Base-by-base conservation (phyloP, 2,797 vertebrate genomes). In the Crenichthys baileyi region DNA sequence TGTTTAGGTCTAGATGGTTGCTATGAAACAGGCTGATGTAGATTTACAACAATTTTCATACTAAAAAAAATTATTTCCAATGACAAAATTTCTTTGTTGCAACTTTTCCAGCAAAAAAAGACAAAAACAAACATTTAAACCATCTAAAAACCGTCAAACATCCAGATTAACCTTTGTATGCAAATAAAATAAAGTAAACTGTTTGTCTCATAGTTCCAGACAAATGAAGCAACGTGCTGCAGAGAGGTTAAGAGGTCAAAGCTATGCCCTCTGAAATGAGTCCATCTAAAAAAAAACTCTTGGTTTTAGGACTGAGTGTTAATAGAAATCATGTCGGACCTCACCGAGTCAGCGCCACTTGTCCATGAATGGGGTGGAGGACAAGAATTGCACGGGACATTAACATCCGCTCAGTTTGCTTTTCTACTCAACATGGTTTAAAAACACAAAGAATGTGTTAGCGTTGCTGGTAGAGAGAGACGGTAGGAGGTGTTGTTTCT, bases 401-500 rank as follows among this genome's bases (percentile, higher is more conserved):
- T 79, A 82, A 87, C 86, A 76, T 87, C 83, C 76, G 76, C 56
- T 70, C 20, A 61, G 76, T 80, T 78, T n/a, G n/a, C n/a, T n/a
- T 76, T 83, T 75, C 72, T 81, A 75, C 84, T 77, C 41, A 16
- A 70, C 55, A 70, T 11, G 50, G 61, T 73, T 68, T 85, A 83
- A 58, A 79, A 79, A 76, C 85, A 70, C 70, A 70, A 74, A 60
- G 58, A 70, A 1, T n/a, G 50, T 87, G 61, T 86, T 90, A 82
- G 79, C 87, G 88, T 86, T 89, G 79, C 71, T 63, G 79, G 58
- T 71, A 73, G 85, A 83, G 70, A 85, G 84, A 82, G 81, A 72
- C 46, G 13, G 63, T 26, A 48, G 48, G 71, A 72, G 76, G 5
- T 2, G 11, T 22, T 46, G 16, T 70, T 26, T 48, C 7, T 55